Evolutionary conservation across 2,888 invertebrate species (phyloP), one percentile per base, ranked within the genome.

Genomic region (Cyaniris semiargus): DNA sequence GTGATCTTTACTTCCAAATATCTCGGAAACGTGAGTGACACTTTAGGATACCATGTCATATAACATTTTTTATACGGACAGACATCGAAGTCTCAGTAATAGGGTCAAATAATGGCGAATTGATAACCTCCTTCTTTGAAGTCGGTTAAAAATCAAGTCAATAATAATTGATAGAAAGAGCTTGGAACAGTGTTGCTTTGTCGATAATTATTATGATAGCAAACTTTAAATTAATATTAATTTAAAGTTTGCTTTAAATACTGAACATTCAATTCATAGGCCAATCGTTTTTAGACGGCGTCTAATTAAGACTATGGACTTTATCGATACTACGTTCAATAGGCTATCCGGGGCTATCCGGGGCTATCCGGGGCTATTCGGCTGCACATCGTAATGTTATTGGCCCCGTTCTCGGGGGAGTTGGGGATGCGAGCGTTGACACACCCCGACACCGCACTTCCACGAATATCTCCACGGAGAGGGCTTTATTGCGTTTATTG

Each of bases 331-430:
- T 66, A 66, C 66, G 27, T 27, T 66, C 27, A 3, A 27, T 15
- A 23, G 23, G 60, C 23, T 60, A 60, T 23, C 23, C 13, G 60
- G 27, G 48, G 23, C n/a, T 71, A 70, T 18, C 15, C 23, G 23
- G 23, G 72, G 48, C 48, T 48, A 48, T 27, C 13, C 72, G 48
- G 23, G 53, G 74, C 53, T 13, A 74, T 48, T 74, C 53, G 48
- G 48, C 53, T 74, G 74, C 53, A 74, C 48, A 23, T 23, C 74
- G 53, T 74, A 48, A 74, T 74, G 44, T 74, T 74, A 74, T 74
- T 74, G 74, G 48, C 74, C 48, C 23, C 44, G 15, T 18, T 15
- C 53, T 27, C 74, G 8, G 48, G 48, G 74, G 27, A 27, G 48
- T 23, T 15, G 23, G 23, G 48, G 53, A 74, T 48, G 74, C 23